phyloP scores from a whole-genome alignment of 2,888 invertebrate genomes.

The Pollenia angustigena region DNA sequence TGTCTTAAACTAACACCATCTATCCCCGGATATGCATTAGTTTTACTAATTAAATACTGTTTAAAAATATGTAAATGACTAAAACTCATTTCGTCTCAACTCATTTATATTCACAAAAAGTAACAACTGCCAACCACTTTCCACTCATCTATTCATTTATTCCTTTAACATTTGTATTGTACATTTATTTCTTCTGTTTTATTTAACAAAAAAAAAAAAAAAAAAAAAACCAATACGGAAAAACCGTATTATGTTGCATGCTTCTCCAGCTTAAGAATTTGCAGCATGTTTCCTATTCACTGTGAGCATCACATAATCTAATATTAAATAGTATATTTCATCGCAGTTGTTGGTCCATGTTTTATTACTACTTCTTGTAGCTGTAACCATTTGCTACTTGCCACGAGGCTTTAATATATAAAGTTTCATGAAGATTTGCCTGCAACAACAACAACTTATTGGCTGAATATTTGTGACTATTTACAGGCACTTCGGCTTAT shows the following conservation, averaged over 20 bases:
- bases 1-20: neutral
- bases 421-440: slow-evolving; percentile 38
- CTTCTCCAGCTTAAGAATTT: slow-evolving; percentile 2
- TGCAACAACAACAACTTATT: slow-evolving; percentile 24
- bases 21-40: neutral
- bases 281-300: slow-evolving; percentile 15
- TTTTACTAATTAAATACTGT: neutral
- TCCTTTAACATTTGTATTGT: neutral
- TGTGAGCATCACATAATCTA: slow-evolving; percentile 8
- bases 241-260: slow-evolving; percentile 27
- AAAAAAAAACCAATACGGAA: neutral
- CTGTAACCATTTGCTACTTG: neutral
- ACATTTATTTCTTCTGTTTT: neutral
- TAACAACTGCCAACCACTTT: slow-evolving; percentile 12
- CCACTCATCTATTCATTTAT: neutral
- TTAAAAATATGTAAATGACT: too few relatives aligned
- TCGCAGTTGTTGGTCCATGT: slow-evolving; percentile 4
- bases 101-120: slow-evolving; percentile 38
- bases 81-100: neutral
- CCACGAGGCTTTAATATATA: slow-evolving; percentile 12
- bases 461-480: slow-evolving; percentile 4
- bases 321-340: slow-evolving; percentile 26
- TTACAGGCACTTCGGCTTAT: slow-evolving; percentile 36
- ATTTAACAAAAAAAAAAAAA: neutral
- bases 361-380: neutral